Conservation (phyloP, 2,113 vertebrate genomes). For the Bubo bubo region DNA sequence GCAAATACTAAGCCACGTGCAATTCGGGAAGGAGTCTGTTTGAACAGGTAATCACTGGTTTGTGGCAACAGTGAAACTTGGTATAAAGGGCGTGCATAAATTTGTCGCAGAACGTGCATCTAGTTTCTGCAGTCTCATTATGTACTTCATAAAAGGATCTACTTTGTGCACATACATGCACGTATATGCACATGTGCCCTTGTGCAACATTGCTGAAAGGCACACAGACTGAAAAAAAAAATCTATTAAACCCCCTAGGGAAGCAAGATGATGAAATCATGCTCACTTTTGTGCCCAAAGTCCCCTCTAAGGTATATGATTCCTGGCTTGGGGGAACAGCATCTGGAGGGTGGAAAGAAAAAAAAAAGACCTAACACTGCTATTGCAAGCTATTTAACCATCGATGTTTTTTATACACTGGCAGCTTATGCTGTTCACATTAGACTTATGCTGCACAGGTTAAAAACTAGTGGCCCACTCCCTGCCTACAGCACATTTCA, state of each 20-base stretch:
- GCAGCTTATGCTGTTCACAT: background rate
- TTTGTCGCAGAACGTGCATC: background rate
- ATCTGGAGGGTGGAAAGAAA: background rate
- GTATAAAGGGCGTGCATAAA: background rate
- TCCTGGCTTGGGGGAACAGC: background rate
- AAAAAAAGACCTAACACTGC: background rate
- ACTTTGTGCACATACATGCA: background rate
- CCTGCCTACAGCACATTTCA: background rate
- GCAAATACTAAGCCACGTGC: background rate
- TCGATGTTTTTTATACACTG: background rate
- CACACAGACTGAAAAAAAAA: background rate
- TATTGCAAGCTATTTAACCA: background rate
- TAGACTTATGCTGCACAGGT: background rate
- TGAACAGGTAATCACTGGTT: slow-evolving; percentile 39
- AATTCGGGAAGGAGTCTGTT: background rate
- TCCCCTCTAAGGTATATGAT: background rate
- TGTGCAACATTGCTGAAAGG: background rate
- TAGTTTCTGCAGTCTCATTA: background rate
- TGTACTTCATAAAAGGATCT: background rate
- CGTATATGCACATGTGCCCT: fast-evolving
- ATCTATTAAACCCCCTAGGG: background rate
- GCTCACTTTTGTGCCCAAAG: background rate
- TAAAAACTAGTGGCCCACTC: background rate
- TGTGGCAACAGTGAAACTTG: background rate
- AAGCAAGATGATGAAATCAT: background rate